phyloP scores from a whole-genome alignment of 92 coral and sea anemone genomes.

The Muricea muricata region DNA sequence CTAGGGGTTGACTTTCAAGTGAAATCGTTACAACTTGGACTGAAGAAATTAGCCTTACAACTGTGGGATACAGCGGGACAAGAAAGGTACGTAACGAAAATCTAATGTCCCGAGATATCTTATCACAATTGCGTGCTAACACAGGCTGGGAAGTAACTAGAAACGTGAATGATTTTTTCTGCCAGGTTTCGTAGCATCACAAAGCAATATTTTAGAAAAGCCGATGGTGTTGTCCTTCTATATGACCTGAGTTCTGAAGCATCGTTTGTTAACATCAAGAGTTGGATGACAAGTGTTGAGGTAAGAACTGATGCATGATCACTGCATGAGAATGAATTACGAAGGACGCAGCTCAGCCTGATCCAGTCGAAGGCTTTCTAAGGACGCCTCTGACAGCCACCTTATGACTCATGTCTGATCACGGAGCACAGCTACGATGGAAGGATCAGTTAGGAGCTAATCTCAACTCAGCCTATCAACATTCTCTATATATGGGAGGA shows the following conservation, averaged over 20 bases:
- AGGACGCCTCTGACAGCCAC: too few species aligned
- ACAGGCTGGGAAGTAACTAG: too few species aligned
- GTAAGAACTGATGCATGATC: constrained; percentile 44
- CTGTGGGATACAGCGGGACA: constrained; percentile 99
- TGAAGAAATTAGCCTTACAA: constrained; percentile 89
- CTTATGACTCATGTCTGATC: too few species aligned
- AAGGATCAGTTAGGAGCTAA: too few species aligned
- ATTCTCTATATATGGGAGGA: too few species aligned
- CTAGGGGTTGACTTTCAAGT: constrained; percentile 98
- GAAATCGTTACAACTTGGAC: constrained; percentile 85
- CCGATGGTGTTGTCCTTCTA: constrained; percentile 90
- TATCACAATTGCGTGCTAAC: too few species aligned
- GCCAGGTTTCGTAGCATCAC: constrained; percentile 95
- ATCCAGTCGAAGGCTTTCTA: too few species aligned
- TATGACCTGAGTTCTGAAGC: constrained; percentile 95
- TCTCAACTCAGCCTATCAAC: too few species aligned
- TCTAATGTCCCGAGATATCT: too few species aligned
- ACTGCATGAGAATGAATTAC: too few species aligned
- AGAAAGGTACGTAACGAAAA: constrained; percentile 74
- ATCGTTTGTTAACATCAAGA: constrained; percentile 87
- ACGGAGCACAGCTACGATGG: too few species aligned
- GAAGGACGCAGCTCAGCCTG: too few species aligned
- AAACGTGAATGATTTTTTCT: background rate
- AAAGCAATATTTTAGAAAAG: constrained; percentile 95
- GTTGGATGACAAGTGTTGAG: constrained; percentile 99